Evolutionary conservation across 2,113 vertebrate genomes (phyloP).

Genomic region (Neotoma lepida): DNA sequence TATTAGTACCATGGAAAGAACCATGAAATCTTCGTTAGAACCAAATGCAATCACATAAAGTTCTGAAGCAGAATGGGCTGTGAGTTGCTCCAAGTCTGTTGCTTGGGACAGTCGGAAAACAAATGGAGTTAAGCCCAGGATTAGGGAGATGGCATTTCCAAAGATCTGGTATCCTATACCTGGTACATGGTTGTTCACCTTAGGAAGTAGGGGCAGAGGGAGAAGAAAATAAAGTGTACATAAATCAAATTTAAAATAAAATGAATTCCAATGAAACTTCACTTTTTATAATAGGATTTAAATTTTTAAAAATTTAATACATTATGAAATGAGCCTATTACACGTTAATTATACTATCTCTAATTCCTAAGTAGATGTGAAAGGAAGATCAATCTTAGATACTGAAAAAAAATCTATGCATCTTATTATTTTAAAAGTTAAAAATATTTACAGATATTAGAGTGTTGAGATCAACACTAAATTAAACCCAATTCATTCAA

Average conservation of each 20-base stretch:
- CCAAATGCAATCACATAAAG: slow-evolving; percentile 92
- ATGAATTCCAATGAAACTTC: slow-evolving; percentile 23
- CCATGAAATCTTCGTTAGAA: slow-evolving; percentile 88
- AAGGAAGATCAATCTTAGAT: not conserved
- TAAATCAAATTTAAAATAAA: slow-evolving; percentile 6
- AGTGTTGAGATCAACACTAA: slow-evolving; percentile 20
- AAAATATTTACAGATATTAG: slow-evolving; percentile 53
- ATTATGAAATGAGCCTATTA: slow-evolving; percentile 28
- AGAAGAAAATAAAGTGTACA: not conserved
- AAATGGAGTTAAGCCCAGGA: slow-evolving; percentile 95
- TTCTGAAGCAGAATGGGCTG: slow-evolving; percentile 90
- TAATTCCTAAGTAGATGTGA: slow-evolving; percentile 28
- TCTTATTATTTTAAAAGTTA: slow-evolving; percentile 54
- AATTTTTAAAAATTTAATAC: slow-evolving; percentile 38
- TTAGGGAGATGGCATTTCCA: slow-evolving; percentile 93
- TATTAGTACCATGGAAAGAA: slow-evolving; percentile 94
- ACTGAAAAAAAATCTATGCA: not conserved
- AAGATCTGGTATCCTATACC: slow-evolving; percentile 98
- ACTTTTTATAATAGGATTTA: slow-evolving; percentile 27
- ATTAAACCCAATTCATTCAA: slow-evolving; percentile 19
- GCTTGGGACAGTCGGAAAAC: slow-evolving; percentile 94
- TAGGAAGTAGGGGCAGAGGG: not conserved
- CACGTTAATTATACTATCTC: not conserved
- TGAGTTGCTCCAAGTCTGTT: slow-evolving; percentile 92
- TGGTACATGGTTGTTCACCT: slow-evolving; percentile 96